Evolutionary conservation across 2,888 invertebrate genomes (phyloP).

Genomic region (Bellardia bayeri): DNA sequence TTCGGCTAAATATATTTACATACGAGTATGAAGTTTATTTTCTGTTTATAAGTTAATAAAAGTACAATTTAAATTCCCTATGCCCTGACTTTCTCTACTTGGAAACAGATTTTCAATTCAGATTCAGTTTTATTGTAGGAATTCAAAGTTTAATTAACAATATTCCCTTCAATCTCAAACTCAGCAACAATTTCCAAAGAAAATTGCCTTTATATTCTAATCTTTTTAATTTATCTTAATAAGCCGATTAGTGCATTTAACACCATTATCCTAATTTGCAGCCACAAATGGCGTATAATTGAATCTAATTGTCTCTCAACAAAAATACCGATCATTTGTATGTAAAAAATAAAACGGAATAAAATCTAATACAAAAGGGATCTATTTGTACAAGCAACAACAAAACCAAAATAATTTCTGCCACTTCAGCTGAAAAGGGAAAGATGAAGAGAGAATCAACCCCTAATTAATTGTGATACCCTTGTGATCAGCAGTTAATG

Average conservation of each 20-base stretch:
- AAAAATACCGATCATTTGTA: constrained; percentile 37
- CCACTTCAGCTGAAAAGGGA: constrained; percentile 66
- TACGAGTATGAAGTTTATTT: no score
- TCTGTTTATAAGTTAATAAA: no score
- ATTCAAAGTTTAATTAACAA: no score
- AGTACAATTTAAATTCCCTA: no score
- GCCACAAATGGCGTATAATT: constrained; percentile 70
- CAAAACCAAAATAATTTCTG: constrained; percentile 48
- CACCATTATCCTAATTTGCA: constrained; percentile 62
- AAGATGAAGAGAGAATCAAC: constrained; percentile 54
- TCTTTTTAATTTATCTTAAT: constrained; percentile 72
- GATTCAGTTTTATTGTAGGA: neutral
- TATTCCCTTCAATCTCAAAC: neutral
- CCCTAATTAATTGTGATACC: constrained; percentile 72
- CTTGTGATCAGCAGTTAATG: constrained; percentile 71
- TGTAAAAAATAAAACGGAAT: neutral
- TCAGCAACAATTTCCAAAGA: constrained; percentile 5
- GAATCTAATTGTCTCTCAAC: constrained; percentile 48
- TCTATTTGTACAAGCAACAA: constrained; percentile 25
- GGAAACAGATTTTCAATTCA: neutral
- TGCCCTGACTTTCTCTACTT: no score
- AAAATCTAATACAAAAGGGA: constrained; percentile 42
- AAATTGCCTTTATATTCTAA: constrained; percentile 42
- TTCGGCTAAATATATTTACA: no score
- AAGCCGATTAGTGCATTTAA: constrained; percentile 67